Evolutionary conservation across 2,797 vertebrate species (phyloP), one percentile per base, ranked within the genome.

Genomic region (Galago senegalensis): DNA sequence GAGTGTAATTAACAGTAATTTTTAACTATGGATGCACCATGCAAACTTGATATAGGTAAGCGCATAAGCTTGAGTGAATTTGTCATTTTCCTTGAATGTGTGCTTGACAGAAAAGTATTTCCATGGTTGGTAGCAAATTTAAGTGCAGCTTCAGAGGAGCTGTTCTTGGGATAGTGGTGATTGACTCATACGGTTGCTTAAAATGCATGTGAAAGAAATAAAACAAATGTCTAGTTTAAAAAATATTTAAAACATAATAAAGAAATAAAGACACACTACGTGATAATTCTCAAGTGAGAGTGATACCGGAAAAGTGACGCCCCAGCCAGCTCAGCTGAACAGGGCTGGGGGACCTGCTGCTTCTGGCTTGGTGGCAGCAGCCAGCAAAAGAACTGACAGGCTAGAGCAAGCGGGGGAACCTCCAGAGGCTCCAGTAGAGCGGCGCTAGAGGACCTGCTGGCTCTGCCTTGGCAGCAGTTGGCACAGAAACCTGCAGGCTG

Each of bases 1-100:
- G 49, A 96, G 88, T 95, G 63, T 96, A 98, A 97, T 97, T 88
- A 95, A 92, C 12, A 77, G 70, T 93, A 61, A 80, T 89, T 73
- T 97, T n/a, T 81, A 31, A 94, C 89, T 92, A 69, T 0, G 69
- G 29, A 0, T 86, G 56, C 3, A 72, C 20, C 77, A 77, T 65
- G 92, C 84, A 92, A 23, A 93, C 80, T 94, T 86, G 93, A 80
- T 0, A 0, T 34, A 60, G 88, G 84, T 92, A 96, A 92, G 46
- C 70, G 94, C 77, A 86, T 46, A 93, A 60, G 89, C 56, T 91
- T 73, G 63, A 95, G n/a, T 49, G 86, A 96, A 96, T 63, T 0
- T 3, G 40, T 92, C 49, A 75, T 96, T 82, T 95, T 20, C 14
- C 81, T 67, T 69, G 87, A 93, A 21, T 14, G 76, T 43, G n/a